Conservation (phyloP, 2,797 vertebrate species). For the Danio albolineatus region DNA sequence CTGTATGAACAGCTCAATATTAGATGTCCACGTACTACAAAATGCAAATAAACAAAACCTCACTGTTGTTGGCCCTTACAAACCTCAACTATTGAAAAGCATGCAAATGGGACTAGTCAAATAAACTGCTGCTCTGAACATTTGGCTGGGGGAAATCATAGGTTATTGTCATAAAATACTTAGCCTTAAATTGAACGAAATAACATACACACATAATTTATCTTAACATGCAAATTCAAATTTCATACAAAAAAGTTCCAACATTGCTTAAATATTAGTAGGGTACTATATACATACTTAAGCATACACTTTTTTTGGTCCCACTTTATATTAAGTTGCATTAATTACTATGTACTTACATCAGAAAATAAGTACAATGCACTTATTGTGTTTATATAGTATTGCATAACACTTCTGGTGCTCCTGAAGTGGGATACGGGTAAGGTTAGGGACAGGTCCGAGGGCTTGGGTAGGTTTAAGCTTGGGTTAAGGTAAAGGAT, state of each 20-base stretch:
- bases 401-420: no score
- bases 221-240: background rate
- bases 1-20: constrained; percentile 44
- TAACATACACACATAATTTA: background rate
- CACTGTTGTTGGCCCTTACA: constrained; percentile 75
- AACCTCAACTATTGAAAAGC: constrained; percentile 74
- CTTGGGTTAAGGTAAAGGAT: no score
- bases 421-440: no score
- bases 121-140: constrained; percentile 39
- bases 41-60: constrained; percentile 81
- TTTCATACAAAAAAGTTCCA: background rate
- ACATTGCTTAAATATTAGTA: no score
- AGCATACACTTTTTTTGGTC: no score
- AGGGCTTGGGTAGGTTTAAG: no score
- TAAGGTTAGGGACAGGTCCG: no score
- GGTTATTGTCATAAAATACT: background rate
- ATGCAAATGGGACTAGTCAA: constrained; percentile 77
- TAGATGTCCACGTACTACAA: constrained; percentile 64
- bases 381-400: no score
- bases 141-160: constrained; percentile 1
- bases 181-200: constrained; percentile 6
- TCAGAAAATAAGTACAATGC: no score
- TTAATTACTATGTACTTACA: no score
- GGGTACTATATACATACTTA: no score
- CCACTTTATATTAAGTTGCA: no score